Base-by-base conservation (phyloP, 2,797 vertebrate genomes). In the Microctenopoma stevenorrisi region DNA sequence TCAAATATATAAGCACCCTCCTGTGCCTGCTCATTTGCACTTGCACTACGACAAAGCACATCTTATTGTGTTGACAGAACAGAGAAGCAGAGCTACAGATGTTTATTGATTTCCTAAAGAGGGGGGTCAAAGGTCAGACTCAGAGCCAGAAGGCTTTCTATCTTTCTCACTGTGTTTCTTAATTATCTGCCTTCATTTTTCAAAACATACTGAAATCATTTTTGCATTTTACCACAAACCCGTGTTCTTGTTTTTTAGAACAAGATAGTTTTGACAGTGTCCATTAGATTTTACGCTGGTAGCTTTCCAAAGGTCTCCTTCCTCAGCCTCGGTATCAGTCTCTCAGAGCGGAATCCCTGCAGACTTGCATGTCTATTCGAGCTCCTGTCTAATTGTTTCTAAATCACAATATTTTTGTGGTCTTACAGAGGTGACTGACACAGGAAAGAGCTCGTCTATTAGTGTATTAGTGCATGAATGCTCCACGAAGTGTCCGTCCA, bases 381-480 rank as follows among this genome's bases (percentile, higher is more conserved):
- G 77, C 90, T 52, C 49, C 78, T 50, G 50, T 81, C 67, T 67
- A 80, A 91, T 91, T 92, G 93, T 93, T 81, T 84, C 84, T 67
- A 30, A 90, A 84, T 91, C 87, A 92, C 89, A 91, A 92, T 91
- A 92, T 93, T 92, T 89, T 78, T 55, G 67, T 90, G 86, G 81
- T 87, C 85, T 84, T 43, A 0, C 74, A 72, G 69, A 64, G 76
- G 78, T 76, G 72, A 78, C 16, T 7, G 63, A 73, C 65, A 64
- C 74, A 76, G 78, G 72, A 64, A 64, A 75, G 54, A 64, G 54
- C 12, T 14, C 18, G 22, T 66, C 54, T 76, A 54, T 66, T 51
- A 74, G 63, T 72, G 37, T 60, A n/a, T 70, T 59, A 16, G 35
- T 57, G 52, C 74, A 38, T 58, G 55, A 46, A 28, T 15, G 37